These are phyloP conservation scores for Trachelus troglodyta DNA, from an alignment of 2,888 invertebrate species.

Conservation along the genomic window DNA sequence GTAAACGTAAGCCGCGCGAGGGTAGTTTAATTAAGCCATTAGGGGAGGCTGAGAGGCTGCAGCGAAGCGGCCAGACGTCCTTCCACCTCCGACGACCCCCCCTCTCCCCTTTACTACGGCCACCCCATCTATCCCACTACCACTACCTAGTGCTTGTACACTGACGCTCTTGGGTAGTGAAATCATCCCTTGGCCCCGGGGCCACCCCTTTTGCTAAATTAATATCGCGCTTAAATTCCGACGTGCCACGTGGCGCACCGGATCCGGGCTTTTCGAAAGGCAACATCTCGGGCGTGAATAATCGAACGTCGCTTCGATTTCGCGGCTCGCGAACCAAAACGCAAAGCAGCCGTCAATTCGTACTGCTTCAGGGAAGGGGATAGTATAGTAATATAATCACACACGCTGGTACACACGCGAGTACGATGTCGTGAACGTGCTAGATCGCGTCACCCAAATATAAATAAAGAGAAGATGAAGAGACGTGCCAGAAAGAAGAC, in stretches of 20 bases:
- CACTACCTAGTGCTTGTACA: background rate
- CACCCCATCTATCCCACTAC: constrained; percentile 10
- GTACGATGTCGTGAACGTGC: background rate
- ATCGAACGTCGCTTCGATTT: constrained; percentile 22
- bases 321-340: constrained; percentile 14
- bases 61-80: constrained; percentile 34
- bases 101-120: constrained; percentile 27
- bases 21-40: constrained; percentile 66
- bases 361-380: background rate
- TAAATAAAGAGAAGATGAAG: background rate
- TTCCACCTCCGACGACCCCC: constrained; percentile 26
- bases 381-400: background rate
- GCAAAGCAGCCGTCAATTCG: background rate
- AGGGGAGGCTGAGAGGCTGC: constrained; percentile 60
- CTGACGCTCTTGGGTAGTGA: background rate
- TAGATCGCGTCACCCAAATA: background rate
- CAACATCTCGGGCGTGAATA: constrained; percentile 14
- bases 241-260: constrained; percentile 9
- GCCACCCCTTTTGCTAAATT: constrained; percentile 53
- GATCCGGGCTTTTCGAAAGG: background rate
- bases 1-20: constrained; percentile 44
- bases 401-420: background rate
- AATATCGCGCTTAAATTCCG: constrained; percentile 53
- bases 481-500: background rate
- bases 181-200: constrained; percentile 8